A percentile compares a stretch with the other conserved stretches of the same genome.
Evolutionary conservation across 2,888 invertebrate genomes (phyloP).

Genomic region (Exocentrus adspersus): DNA sequence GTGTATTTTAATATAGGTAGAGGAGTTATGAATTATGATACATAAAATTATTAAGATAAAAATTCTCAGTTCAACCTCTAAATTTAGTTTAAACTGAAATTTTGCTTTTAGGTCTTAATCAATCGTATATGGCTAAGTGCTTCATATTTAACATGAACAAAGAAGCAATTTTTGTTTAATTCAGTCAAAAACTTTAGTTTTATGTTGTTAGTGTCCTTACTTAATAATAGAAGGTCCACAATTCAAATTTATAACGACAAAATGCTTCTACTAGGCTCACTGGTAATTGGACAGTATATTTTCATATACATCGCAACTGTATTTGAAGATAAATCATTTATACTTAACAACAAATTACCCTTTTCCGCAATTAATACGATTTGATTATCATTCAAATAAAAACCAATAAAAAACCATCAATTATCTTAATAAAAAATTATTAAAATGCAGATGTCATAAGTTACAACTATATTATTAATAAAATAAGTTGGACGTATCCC

Average conservation of each 20-base stretch:
- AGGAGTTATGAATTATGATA: too few species aligned
- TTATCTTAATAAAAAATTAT: constrained; percentile 39
- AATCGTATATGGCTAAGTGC: neutral
- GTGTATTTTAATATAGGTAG: neutral
- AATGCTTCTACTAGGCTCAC: constrained; percentile 19
- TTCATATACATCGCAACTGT: constrained; percentile 36
- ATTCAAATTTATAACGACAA: neutral
- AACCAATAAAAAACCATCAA: constrained; percentile 40
- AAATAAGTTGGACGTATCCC: constrained; percentile 44
- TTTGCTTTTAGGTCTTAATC: too few species aligned
- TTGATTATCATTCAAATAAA: constrained; percentile 41
- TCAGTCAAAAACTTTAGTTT: neutral
- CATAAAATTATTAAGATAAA: too few species aligned
- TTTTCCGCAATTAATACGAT: constrained; percentile 48
- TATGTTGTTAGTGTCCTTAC: neutral
- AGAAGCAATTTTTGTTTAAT: neutral
- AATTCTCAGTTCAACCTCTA: too few species aligned
- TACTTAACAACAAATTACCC: constrained; percentile 50
- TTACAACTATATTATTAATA: constrained; percentile 44
- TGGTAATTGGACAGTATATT: constrained; percentile 21
- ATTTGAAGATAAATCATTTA: constrained; percentile 46
- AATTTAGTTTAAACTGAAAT: too few species aligned
- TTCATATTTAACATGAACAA: neutral
- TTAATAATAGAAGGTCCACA: neutral
- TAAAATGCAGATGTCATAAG: constrained; percentile 48